Percentiles rank a stretch among this genome's conserved stretches.
phyloP scores from a whole-genome alignment of 2,797 vertebrate genomes.

The Sebastes jordani region DNA sequence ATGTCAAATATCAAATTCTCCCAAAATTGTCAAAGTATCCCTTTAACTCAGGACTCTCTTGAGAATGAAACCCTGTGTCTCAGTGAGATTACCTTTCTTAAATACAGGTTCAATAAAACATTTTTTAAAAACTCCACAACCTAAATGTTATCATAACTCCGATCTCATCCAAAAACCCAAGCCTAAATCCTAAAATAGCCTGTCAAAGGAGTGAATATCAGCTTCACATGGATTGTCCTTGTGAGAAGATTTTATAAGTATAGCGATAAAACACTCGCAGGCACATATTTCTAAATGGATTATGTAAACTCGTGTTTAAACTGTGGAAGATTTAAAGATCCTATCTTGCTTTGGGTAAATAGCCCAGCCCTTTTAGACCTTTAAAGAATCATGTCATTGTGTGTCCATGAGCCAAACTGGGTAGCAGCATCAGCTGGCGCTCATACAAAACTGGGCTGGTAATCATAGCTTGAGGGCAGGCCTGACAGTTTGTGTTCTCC shows the following conservation, averaged over 20 bases:
- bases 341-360: constrained; percentile 20
- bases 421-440: constrained; percentile 46
- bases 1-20: background rate
- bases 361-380: constrained; percentile 16
- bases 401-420: constrained; percentile 38
- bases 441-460: constrained; percentile 40
- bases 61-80: too few species aligned
- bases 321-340: constrained; percentile 24
- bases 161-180: background rate
- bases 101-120: background rate
- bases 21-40: background rate
- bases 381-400: constrained; percentile 26
- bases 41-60: background rate
- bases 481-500: constrained; percentile 39
- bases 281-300: constrained; percentile 28
- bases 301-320: constrained; percentile 25
- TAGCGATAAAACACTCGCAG: background rate
- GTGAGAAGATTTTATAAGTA: constrained; percentile 26
- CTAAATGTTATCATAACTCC: constrained; percentile 6
- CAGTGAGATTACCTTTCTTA: background rate
- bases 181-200: background rate
- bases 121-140: background rate
- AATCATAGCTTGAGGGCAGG: constrained; percentile 52
- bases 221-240: constrained; percentile 4
- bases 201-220: constrained; percentile 11